Percentiles rank a stretch among this genome's conserved stretches.
phyloP scores from a whole-genome alignment of 2,113 vertebrate species.

The Cavia porcellus region DNA sequence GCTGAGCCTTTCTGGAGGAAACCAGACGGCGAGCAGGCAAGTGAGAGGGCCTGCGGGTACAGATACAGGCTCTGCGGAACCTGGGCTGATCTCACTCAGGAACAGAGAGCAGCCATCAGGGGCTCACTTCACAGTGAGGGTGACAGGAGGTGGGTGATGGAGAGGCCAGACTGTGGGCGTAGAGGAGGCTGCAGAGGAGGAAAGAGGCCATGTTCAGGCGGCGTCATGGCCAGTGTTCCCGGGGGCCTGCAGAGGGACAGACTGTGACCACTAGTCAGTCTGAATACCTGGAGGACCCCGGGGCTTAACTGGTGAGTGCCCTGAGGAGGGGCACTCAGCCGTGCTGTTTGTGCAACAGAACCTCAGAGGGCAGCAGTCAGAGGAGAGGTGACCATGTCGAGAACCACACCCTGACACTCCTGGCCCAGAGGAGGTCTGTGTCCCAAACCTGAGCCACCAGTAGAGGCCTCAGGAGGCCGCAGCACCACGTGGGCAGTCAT shows the following conservation, averaged over 20 bases:
- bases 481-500: background rate
- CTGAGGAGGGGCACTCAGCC: background rate
- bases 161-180: background rate
- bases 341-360: no score
- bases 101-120: background rate
- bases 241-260: background rate
- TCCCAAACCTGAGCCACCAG: background rate
- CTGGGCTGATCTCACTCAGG: background rate
- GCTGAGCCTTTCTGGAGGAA: background rate
- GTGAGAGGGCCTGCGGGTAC: background rate
- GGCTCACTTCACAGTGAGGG: background rate
- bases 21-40: background rate
- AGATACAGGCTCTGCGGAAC: background rate
- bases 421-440: background rate
- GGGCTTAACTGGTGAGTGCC: background rate
- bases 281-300: background rate
- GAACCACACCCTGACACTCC: background rate
- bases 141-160: background rate
- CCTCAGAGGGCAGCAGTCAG: background rate
- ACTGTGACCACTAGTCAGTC: background rate
- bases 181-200: background rate
- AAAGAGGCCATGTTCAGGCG: background rate
- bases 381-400: fast-evolving
- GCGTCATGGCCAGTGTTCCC: background rate
- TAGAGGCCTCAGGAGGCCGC: background rate